phyloP scores from a whole-genome alignment of 2,888 invertebrate species.

The Callosobruchus maculatus region DNA sequence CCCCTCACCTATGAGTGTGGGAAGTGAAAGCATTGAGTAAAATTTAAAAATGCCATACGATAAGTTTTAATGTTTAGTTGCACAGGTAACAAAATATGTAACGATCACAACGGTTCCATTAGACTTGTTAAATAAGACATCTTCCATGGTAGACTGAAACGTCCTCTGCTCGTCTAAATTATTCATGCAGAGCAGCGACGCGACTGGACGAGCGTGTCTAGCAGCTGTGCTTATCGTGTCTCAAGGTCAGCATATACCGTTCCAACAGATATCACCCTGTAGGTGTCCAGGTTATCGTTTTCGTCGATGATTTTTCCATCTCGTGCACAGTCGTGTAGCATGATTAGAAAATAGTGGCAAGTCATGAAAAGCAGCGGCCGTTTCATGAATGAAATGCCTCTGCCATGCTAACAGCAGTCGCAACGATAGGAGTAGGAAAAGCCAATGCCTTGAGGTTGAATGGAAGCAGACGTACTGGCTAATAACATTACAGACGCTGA shows the following conservation, averaged over 20 bases:
- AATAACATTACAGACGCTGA: too few relatives aligned
- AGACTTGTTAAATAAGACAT: background rate
- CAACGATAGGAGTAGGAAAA: background rate
- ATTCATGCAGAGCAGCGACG: background rate
- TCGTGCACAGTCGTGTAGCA: slow-evolving; percentile 16
- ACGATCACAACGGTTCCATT: background rate
- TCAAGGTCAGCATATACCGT: background rate
- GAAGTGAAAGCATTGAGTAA: too few relatives aligned
- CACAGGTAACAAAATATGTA: too few relatives aligned
- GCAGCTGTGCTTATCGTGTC: background rate
- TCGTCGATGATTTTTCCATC: slow-evolving; percentile 11
- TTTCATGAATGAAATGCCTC: slow-evolving; percentile 6
- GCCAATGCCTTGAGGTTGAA: background rate
- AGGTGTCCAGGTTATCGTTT: background rate
- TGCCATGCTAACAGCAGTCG: background rate
- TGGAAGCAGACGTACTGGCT: background rate
- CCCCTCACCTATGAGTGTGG: too few relatives aligned
- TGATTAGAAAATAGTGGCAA: slow-evolving; percentile 28
- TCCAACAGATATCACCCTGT: background rate
- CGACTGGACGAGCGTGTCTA: background rate
- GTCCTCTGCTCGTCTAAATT: background rate
- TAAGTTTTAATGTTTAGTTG: too few relatives aligned
- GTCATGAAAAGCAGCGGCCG: slow-evolving; percentile 26
- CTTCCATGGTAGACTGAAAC: background rate
- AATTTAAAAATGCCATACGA: too few relatives aligned